Conservation (phyloP, 2,113 vertebrate genomes). For the Daubentonia madagascariensis region DNA sequence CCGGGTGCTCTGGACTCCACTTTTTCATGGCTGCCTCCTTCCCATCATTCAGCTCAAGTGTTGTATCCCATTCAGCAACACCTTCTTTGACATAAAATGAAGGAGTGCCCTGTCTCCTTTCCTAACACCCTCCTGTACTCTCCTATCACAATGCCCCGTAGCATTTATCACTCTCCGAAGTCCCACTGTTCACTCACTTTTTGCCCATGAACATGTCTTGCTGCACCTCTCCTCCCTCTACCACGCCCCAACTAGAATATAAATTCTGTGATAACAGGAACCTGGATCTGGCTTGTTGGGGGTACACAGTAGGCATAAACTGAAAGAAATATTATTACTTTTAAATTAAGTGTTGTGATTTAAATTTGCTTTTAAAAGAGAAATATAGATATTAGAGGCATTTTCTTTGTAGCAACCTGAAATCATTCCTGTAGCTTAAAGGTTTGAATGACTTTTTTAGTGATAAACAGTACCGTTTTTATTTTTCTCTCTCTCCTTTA, state of each 20-base stretch:
- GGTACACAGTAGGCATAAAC: not conserved
- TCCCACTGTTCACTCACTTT: not conserved
- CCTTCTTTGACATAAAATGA: not conserved
- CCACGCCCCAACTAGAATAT: not conserved
- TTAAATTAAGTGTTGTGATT: not conserved
- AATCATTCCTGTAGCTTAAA: conserved; percentile 22
- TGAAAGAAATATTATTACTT: not conserved
- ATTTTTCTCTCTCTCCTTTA: conserved; percentile 49
- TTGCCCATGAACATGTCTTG: too few species aligned
- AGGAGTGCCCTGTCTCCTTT: not conserved
- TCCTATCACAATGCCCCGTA: not conserved
- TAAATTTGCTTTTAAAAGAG: conserved; percentile 48
- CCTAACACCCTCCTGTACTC: accelerated
- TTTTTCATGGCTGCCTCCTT: not conserved
- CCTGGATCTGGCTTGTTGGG: not conserved
- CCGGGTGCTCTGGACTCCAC: not conserved
- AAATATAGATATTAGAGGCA: not conserved
- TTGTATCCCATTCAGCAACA: not conserved
- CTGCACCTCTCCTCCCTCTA: too few species aligned
- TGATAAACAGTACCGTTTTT: not conserved
- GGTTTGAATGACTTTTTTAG: not conserved
- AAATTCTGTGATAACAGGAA: not conserved
- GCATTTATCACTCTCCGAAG: not conserved
- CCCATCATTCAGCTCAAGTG: not conserved
- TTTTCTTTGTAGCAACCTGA: not conserved